phyloP scores from a whole-genome alignment of 2,888 invertebrate genomes.

The Acronicta psi region DNA sequence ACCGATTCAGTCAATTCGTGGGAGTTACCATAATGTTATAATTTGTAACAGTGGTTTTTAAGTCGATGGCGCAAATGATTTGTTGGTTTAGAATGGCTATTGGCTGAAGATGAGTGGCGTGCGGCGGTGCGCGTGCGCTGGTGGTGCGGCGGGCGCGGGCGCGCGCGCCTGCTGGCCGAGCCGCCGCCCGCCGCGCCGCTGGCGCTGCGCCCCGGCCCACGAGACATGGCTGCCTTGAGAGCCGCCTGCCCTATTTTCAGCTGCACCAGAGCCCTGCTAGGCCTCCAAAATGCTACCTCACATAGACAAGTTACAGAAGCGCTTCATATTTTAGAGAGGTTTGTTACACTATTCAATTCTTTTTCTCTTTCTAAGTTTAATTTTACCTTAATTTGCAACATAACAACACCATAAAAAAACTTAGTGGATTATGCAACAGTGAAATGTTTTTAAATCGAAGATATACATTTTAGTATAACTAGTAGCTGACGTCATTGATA shows the following conservation, averaged over 20 bases:
- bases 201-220: constrained; percentile 65
- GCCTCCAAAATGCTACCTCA: constrained; percentile 90
- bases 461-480: too few species aligned
- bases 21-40: too few species aligned
- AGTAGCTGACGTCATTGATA: too few species aligned
- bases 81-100: constrained; percentile 76
- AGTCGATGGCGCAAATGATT: too few species aligned
- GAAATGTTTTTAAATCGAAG: too few species aligned
- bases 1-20: too few species aligned
- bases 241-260: constrained; percentile 86
- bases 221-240: constrained; percentile 85
- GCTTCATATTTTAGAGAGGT: constrained; percentile 89
- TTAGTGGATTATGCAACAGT: too few species aligned
- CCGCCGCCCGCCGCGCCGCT: constrained; percentile 68
- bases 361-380: too few species aligned
- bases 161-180: constrained; percentile 59
- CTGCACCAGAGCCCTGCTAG: constrained; percentile 85
- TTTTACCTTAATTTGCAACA: too few species aligned
- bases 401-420: too few species aligned
- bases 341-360: constrained; percentile 41
- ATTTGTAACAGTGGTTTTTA: too few species aligned
- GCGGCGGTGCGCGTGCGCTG: constrained; percentile 75
- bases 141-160: constrained; percentile 73
- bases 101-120: constrained; percentile 76
- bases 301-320: constrained; percentile 89